Conservation (phyloP, 2,888 invertebrate species). For the Pantelozetes paolii region DNA sequence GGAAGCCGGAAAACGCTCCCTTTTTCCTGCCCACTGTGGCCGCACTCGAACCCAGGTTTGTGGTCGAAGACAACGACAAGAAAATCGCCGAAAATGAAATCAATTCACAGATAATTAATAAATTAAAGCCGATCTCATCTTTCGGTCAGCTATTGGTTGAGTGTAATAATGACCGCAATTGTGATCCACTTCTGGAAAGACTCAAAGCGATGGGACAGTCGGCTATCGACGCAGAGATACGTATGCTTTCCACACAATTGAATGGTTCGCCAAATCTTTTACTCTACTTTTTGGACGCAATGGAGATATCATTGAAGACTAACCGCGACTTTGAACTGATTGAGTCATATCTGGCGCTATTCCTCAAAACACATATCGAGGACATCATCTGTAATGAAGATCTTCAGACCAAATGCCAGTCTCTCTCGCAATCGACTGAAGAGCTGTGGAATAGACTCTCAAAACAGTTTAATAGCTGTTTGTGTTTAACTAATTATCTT, state of each 20-base stretch:
- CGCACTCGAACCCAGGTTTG: slow-evolving; percentile 41
- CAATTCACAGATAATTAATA: slow-evolving; percentile 16
- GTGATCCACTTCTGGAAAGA: slow-evolving; percentile 59
- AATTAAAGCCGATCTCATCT: slow-evolving; percentile 41
- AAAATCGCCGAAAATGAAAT: background rate
- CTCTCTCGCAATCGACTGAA: slow-evolving; percentile 35
- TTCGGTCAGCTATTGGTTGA: slow-evolving; percentile 44
- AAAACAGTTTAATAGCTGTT: slow-evolving; percentile 48
- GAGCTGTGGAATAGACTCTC: slow-evolving; percentile 44
- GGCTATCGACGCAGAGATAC: slow-evolving; percentile 79
- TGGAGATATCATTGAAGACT: slow-evolving; percentile 66
- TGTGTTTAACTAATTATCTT: slow-evolving; percentile 52
- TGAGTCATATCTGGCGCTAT: slow-evolving; percentile 81
- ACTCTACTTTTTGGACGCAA: slow-evolving; percentile 70
- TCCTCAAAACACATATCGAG: slow-evolving; percentile 63
- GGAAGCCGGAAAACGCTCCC: slow-evolving; percentile 39
- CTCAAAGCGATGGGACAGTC: slow-evolving; percentile 73
- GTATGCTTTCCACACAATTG: slow-evolving; percentile 68
- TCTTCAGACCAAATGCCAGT: slow-evolving; percentile 46
- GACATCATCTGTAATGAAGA: slow-evolving; percentile 48
- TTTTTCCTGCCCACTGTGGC: slow-evolving; percentile 42
- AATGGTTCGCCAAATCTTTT: slow-evolving; percentile 57
- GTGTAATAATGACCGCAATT: slow-evolving; percentile 40
- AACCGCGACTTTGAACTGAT: slow-evolving; percentile 82
- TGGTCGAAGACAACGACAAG: background rate